A percentile compares a stretch with the other conserved stretches of the same genome.
Conservation (phyloP, 2,888 invertebrate genomes). For the Catocala sponsa region DNA sequence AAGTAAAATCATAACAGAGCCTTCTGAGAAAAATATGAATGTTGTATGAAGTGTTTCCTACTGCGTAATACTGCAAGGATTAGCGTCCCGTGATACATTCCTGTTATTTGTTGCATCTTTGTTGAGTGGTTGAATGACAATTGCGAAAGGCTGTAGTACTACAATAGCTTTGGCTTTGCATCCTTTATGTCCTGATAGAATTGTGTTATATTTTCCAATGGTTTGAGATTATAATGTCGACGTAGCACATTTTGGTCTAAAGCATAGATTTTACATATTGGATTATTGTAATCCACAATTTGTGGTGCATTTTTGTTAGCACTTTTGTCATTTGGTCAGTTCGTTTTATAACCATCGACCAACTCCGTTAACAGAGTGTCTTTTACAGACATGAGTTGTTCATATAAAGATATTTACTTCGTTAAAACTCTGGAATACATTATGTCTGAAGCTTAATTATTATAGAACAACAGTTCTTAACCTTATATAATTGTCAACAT, state of each 20-base stretch:
- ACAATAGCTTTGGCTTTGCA: slow-evolving; percentile 35
- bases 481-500: too few species aligned
- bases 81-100: slow-evolving; percentile 25
- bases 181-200: slow-evolving; percentile 61
- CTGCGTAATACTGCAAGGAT: slow-evolving; percentile 45
- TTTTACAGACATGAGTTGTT: too few species aligned
- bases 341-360: too few species aligned
- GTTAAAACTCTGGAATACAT: too few species aligned
- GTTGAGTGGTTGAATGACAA: slow-evolving; percentile 63
- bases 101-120: slow-evolving; percentile 67
- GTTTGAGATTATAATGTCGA: slow-evolving; percentile 16
- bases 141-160: slow-evolving; percentile 60
- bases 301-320: neutral
- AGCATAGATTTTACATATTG: slow-evolving; percentile 1
- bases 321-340: neutral
- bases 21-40: slow-evolving; percentile 57
- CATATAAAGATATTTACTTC: too few species aligned
- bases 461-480: too few species aligned
- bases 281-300: slow-evolving; percentile 6
- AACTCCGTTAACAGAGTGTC: too few species aligned
- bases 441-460: too few species aligned
- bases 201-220: slow-evolving; percentile 43
- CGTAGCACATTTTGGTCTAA: slow-evolving; percentile 13
- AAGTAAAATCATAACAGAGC: slow-evolving; percentile 26
- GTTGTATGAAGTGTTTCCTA: slow-evolving; percentile 45